A percentile compares a stretch with the other conserved stretches of the same genome.
phyloP scores from a whole-genome alignment of 53 echinoderm and acorn worm genomes.

The Echinarachnius parma region DNA sequence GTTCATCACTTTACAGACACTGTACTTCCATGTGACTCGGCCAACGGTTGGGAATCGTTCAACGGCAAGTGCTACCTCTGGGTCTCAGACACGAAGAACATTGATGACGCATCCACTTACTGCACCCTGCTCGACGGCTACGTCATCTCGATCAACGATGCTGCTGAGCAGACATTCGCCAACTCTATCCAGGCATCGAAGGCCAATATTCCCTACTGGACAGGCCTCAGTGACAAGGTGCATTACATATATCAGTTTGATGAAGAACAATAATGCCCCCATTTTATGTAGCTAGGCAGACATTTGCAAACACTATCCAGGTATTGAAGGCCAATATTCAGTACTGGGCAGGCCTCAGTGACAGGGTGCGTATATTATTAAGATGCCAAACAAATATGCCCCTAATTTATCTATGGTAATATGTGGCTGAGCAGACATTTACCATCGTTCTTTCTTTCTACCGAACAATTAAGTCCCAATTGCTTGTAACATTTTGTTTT shows the following conservation, averaged over 20 bases:
- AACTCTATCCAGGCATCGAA: conserved; percentile 62
- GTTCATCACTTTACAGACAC: too few species aligned
- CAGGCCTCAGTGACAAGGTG: conserved; percentile 82
- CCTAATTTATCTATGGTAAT: too few species aligned
- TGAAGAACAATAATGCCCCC: too few species aligned
- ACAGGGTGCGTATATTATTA: too few species aligned
- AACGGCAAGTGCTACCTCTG: conserved; percentile 74
- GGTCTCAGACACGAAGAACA: conserved; percentile 47
- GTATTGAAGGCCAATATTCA: conserved; percentile 43
- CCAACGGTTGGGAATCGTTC: conserved; percentile 70
- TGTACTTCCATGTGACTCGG: conserved; percentile 65
- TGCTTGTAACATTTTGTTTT: too few species aligned
- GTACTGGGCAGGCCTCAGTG: conserved; percentile 81
- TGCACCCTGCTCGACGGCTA: conserved; percentile 62
- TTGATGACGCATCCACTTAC: conserved; percentile 59
- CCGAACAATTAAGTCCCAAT: too few species aligned
- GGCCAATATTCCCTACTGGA: conserved; percentile 62
- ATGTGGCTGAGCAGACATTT: too few species aligned
- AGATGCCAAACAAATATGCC: too few species aligned
- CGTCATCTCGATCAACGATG: conserved; percentile 64
- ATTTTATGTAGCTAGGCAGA: conserved; percentile 58
- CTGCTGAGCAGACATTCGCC: conserved; percentile 69
- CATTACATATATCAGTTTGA: neutral
- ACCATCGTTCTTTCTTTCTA: too few species aligned
- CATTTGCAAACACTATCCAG: conserved; percentile 70